Base-by-base conservation (phyloP, 2,888 invertebrate species). In the Drosophila lutescens region DNA sequence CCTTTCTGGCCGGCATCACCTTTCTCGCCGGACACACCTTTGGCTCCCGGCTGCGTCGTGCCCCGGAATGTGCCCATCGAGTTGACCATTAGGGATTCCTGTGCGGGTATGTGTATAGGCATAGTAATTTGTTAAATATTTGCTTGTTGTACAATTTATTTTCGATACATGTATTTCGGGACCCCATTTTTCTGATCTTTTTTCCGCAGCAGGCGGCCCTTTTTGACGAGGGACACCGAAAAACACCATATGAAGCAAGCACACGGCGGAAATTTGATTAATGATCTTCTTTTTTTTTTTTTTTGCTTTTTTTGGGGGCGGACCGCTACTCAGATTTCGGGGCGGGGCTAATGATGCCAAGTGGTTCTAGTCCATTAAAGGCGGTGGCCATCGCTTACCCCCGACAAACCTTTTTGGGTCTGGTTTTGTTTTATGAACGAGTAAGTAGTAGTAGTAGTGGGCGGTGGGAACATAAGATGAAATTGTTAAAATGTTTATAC, bases 21-120 rank as follows among this genome's bases (percentile, higher is more conserved):
- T 41, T 93, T 93, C 87, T 94, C 93, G 26, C 95, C 96, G 0
- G 94, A 90, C 70, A 96, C 95, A 7, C 96, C 96, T 92, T 96
- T 96, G 2, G 95, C 94, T n/a, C 96, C 97, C 2, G 95, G 95
- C 53, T 87, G 88, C 26, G 95, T 95, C 1, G 96, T 91, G 80
- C 93, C 92, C 91, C 95, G 92, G 76, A 93, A 90, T 70, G 93
- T 91, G 73, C 90, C 91, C 91, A 92, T 93, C 44, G 93, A 93
- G 53, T 94, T 94, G 83, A 87, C 89, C 81, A 95, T 94, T 66
- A 95, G 94, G 15, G 95, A 94, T 73, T 95, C 95, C 93, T 95
- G 74, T 73, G 53, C 36, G 69, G 55, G 17, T 67, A 32, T 30
- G 68, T 71, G 51, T 50, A 15, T 69, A 77, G 77, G 81, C 75